Conservation (phyloP, 1,140 invertebrate genomes). For the Marisa cornuarietis region DNA sequence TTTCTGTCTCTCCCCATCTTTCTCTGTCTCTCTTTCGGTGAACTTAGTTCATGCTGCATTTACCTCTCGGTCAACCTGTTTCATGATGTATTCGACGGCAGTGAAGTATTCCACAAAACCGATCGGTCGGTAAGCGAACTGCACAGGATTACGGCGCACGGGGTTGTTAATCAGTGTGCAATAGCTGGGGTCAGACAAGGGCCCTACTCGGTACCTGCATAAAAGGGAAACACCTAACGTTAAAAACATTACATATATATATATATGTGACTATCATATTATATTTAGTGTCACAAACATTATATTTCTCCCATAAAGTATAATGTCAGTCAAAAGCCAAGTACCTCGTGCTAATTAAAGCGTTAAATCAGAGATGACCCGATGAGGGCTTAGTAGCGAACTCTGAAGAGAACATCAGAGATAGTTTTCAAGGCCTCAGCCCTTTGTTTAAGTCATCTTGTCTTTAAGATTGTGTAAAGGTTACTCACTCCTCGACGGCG, state of each 20-base stretch:
- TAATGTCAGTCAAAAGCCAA: too few relatives aligned
- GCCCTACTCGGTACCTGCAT: constrained; percentile 21
- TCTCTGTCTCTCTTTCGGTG: constrained; percentile 4
- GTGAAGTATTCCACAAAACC: constrained; percentile 23
- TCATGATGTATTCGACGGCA: constrained; percentile 6
- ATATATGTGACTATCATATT: too few relatives aligned
- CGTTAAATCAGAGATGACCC: too few relatives aligned
- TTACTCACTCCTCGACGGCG: constrained; percentile 42
- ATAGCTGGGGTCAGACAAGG: constrained; percentile 15
- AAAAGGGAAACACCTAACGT: background rate
- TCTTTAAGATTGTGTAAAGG: too few relatives aligned
- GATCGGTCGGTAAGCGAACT: constrained; percentile 33
- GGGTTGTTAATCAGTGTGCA: constrained; percentile 1
- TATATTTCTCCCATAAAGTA: too few relatives aligned
- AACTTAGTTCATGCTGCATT: background rate
- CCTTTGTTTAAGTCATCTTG: too few relatives aligned
- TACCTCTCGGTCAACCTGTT: constrained; percentile 28
- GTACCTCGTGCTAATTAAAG: too few relatives aligned
- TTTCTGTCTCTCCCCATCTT: background rate
- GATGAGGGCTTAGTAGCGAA: too few relatives aligned
- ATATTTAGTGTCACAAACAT: too few relatives aligned
- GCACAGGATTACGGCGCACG: constrained; percentile 23
- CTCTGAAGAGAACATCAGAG: too few relatives aligned
- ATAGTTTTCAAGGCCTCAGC: too few relatives aligned
- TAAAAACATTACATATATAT: too few relatives aligned